These are phyloP conservation scores for Trematocara stigmaticum DNA, from an alignment of 2,113 vertebrate genomes.

Conservation along the genomic window DNA sequence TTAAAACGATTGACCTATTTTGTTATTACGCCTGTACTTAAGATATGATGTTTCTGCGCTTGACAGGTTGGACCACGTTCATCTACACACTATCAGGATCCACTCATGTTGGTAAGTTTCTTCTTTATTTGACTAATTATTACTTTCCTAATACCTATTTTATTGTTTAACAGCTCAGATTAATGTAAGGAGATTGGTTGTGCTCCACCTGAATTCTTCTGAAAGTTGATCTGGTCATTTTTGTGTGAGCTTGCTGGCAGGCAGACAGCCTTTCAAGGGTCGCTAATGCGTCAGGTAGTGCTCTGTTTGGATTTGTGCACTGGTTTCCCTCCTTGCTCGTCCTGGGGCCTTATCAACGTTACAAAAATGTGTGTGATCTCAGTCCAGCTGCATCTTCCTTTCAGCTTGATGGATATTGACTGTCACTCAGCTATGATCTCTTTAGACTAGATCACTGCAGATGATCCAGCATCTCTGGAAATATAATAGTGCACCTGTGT, in stretches of 20 bases:
- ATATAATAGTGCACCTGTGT: background rate
- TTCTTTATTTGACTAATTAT: background rate
- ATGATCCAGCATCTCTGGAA: background rate
- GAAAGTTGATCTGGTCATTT: background rate
- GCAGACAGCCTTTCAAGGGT: background rate
- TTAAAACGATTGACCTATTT: background rate
- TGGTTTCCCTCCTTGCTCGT: background rate
- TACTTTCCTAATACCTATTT: background rate
- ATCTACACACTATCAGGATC: conserved; percentile 73
- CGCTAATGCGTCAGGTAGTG: background rate
- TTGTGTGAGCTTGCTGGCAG: background rate
- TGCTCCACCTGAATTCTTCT: background rate
- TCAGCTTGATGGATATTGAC: background rate
- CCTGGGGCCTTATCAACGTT: background rate
- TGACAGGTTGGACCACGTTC: conserved; percentile 75
- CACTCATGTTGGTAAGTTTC: conserved; percentile 69
- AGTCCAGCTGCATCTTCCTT: conserved; percentile 30
- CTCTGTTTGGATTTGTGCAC: background rate
- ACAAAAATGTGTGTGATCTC: conserved; percentile 45
- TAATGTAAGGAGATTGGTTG: background rate
- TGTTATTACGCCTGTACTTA: background rate
- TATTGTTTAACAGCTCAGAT: background rate
- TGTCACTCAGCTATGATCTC: background rate
- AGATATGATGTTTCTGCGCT: background rate
- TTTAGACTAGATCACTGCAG: background rate